Evolutionary conservation across 2,888 invertebrate species (phyloP), one percentile per base, ranked within the genome.

Genomic region (Sycophila texana): DNA sequence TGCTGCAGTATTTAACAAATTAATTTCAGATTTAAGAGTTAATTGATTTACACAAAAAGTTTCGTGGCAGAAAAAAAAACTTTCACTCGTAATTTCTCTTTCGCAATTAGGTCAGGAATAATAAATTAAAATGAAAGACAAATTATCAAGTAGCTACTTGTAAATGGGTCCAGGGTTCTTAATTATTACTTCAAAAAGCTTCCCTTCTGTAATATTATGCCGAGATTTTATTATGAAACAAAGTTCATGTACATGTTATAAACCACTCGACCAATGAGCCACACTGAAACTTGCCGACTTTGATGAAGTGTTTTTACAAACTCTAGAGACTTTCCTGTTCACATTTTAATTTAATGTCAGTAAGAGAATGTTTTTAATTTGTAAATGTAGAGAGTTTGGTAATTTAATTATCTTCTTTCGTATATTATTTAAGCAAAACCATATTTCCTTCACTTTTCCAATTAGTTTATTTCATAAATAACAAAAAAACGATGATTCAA

Each of bases 231-330:
- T 53, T 68, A 68, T 26, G 51, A 53, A 51, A 57, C 57, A 39
- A 39, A 39, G n/a, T 60, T 66, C 49, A 65, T 58, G 57, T 61
- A 71, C 20, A 39, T 10, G 30, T 39, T n/a, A 70, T 14, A 57
- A 18, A 53, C 61, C 16, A 55, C 67, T 74, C 68, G 74, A 65
- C 70, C 70, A 73, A 68, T 77, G 66, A 77, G 66, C 80, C 66
- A 51, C 60, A 57, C 26, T 22, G 47, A 71, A 80, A 74, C 71
- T 74, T 22, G 66, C 66, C 49, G 77, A 74, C 74, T 81, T 71
- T 77, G 77, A 81, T 77, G 60, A 74, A 77, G 77, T 81, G 66
- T 81, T 77, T 77, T 81, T 81, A 73, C 76, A 73, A 73, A 76
- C 76, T 80, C 71, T 12, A 61, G 72, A n/a, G 53, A 26, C 55